A percentile compares a stretch with the other conserved stretches of the same genome.
Evolutionary conservation across 1,140 invertebrate genomes (phyloP).

Genomic region (Drosophila sturtevanti): DNA sequence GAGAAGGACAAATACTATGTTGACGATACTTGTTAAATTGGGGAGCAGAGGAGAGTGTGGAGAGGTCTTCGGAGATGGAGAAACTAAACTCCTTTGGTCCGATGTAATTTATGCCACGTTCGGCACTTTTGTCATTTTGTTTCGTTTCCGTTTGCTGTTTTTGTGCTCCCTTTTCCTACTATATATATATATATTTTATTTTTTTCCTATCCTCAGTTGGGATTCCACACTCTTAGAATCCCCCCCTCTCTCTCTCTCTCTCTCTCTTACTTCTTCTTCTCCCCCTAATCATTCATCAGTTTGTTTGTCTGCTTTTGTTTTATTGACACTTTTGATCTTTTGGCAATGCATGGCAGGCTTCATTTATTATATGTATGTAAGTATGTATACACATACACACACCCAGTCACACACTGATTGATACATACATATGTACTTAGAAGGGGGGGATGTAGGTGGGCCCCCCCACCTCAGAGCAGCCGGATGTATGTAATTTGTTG

Average conservation of each 20-base stretch:
- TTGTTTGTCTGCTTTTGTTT: conserved; percentile 72
- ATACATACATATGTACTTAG: conserved; percentile 52
- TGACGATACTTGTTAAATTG: conserved; percentile 2
- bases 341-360: conserved; percentile 61
- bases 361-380: conserved; percentile 66
- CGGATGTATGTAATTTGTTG: conserved; percentile 70
- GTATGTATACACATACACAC: too few relatives aligned
- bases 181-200: too few relatives aligned
- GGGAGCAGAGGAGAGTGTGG: conserved; percentile 1
- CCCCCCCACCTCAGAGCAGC: conserved; percentile 42
- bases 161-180: conserved; percentile 12
- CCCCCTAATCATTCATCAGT: conserved; percentile 13
- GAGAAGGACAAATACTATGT: not conserved
- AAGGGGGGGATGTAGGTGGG: not conserved
- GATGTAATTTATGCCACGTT: conserved; percentile 77
- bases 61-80: not conserved
- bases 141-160: conserved; percentile 23
- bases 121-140: conserved; percentile 78
- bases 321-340: conserved; percentile 81
- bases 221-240: too few relatives aligned
- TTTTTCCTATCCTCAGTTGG: too few relatives aligned
- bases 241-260: not conserved
- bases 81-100: conserved; percentile 14
- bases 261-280: conserved; percentile 24
- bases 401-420: conserved; percentile 75